These are phyloP conservation scores for Chloroceryle aenea DNA, from an alignment of 2,113 vertebrate species.

Conservation along the genomic window DNA sequence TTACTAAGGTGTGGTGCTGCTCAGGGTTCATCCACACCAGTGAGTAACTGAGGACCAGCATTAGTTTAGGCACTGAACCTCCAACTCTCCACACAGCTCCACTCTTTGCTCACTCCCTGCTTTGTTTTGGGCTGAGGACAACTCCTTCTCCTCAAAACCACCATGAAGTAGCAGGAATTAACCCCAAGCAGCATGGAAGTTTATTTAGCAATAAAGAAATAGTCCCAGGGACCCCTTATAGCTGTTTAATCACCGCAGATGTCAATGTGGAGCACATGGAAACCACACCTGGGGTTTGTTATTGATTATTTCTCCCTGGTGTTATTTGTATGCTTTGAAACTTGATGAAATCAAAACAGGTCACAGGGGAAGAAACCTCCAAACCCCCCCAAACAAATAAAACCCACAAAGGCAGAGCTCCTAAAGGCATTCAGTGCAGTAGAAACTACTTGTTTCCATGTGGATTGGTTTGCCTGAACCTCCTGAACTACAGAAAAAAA, in stretches of 20 bases:
- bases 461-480: background rate
- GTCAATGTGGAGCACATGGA: background rate
- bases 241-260: background rate
- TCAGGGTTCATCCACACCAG: accelerated
- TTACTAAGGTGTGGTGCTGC: background rate
- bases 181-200: background rate
- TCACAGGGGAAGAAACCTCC: background rate
- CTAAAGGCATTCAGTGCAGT: background rate
- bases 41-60: background rate
- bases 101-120: background rate
- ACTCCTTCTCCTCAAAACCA: background rate
- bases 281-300: background rate
- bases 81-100: background rate
- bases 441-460: background rate
- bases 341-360: background rate
- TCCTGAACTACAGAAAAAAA: background rate
- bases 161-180: background rate
- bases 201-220: background rate
- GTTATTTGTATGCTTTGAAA: background rate
- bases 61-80: background rate
- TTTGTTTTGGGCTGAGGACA: background rate
- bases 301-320: background rate
- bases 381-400: background rate
- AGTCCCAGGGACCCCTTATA: background rate
- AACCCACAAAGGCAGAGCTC: background rate